A percentile compares a stretch with the other conserved stretches of the same genome.
phyloP scores from a whole-genome alignment of 2,797 vertebrate species.

The Sphenopsis melanotis region DNA sequence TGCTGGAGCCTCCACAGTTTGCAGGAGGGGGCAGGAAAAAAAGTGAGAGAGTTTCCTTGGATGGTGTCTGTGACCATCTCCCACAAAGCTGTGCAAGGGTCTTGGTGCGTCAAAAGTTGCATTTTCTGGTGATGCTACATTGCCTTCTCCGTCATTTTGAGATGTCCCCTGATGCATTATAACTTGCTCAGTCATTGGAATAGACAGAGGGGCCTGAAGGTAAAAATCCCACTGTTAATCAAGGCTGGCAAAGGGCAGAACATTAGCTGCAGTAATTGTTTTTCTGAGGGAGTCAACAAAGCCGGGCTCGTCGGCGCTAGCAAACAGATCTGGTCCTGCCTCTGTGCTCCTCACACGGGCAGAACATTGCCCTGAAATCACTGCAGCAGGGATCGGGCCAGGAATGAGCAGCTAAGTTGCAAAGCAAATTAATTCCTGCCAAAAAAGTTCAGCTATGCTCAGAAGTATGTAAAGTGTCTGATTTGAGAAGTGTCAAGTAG shows the following conservation, averaged over 20 bases:
- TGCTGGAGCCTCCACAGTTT: background rate
- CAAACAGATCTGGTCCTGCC: constrained; percentile 37
- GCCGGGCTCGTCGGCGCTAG: background rate
- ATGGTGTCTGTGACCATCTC: background rate
- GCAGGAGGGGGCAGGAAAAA: background rate
- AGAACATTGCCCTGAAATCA: constrained; percentile 28
- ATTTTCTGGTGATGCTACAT: background rate
- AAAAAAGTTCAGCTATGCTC: constrained; percentile 73
- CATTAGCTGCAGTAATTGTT: background rate
- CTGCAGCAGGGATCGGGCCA: constrained; percentile 44
- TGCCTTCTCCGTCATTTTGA: accelerated
- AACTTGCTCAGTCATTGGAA: background rate
- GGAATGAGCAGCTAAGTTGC: constrained; percentile 73
- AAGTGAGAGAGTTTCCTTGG: background rate
- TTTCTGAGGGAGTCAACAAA: constrained; percentile 3
- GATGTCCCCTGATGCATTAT: background rate
- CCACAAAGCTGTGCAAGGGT: background rate
- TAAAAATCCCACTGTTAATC: background rate
- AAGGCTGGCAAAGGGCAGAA: background rate
- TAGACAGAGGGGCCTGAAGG: background rate
- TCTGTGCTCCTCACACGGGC: background rate
- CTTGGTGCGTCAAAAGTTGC: background rate
- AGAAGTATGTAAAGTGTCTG: constrained; percentile 72
- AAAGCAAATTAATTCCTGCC: constrained; percentile 73
- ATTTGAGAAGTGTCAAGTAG: constrained; percentile 76